A percentile compares a stretch with the other conserved stretches of the same genome.
phyloP scores from a whole-genome alignment of 2,113 vertebrate species.

The Herpailurus yagouaroundi region DNA sequence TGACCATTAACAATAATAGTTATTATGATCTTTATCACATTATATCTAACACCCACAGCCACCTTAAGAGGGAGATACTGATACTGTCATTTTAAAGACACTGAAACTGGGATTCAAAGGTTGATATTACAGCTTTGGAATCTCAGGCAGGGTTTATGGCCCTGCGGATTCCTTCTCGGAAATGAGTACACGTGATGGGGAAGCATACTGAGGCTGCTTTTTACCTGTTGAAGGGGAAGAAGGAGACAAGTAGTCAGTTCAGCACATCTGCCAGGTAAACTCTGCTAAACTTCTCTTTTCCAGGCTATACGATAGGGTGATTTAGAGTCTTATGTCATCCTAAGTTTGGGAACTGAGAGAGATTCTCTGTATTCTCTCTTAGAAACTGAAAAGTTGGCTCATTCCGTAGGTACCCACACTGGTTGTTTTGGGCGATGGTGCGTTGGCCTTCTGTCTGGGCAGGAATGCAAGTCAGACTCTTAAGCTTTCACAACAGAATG shows the following conservation, averaged over 20 bases:
- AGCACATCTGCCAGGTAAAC: not conserved
- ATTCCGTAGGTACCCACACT: not conserved
- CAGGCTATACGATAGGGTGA: not conserved
- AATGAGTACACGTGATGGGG: not conserved
- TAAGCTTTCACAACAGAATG: slow-evolving; percentile 34
- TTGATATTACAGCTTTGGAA: not conserved
- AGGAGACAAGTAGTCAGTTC: not conserved
- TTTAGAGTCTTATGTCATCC: not conserved
- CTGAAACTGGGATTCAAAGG: not conserved
- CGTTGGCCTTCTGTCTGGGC: slow-evolving; percentile 25
- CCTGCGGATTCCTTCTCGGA: not conserved
- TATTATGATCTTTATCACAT: not conserved
- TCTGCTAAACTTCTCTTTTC: slow-evolving; percentile 8
- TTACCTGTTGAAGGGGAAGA: not conserved
- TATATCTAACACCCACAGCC: not conserved
- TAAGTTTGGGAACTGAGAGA: not conserved
- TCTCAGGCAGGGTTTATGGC: not conserved
- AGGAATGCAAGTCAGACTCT: slow-evolving; percentile 16
- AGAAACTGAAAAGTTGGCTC: slow-evolving; percentile 27
- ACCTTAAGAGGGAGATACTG: not conserved
- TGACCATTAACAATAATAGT: not conserved
- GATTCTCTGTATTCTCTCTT: not conserved
- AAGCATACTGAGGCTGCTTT: not conserved
- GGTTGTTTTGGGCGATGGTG: not conserved
- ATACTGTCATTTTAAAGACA: not conserved